Evolutionary conservation across 2,888 invertebrate genomes (phyloP), one percentile per base, ranked within the genome.

Genomic region (Zonitis immaculata): DNA sequence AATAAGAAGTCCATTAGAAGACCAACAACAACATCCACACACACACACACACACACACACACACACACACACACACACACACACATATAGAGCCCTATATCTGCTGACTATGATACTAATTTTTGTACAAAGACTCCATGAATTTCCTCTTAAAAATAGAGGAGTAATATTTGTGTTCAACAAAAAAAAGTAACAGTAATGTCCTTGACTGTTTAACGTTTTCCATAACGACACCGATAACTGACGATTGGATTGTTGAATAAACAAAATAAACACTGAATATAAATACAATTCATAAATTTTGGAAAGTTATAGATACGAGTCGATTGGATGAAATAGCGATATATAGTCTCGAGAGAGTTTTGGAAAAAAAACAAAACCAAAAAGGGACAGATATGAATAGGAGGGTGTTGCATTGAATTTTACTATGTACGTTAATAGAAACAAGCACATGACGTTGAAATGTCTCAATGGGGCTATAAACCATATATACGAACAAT

Each of bases 401-500:
- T n/a, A n/a, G 42, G 49, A 28, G 44, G 42, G 42, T 45, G 44
- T 51, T 44, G 46, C 44, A 44, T 52, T 44, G 49, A 55, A 50
- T 58, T 56, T 51, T 57, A 47, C 14, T 32, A 3, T 6, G 35
- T 55, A 59, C 61, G 58, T 63, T 62, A 62, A 61, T 58, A 62
- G 54, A 59, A 59, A 56, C 58, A 61, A 51, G 56, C 56, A 52
- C 55, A 56, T 58, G 59, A 56, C 56, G 59, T 51, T 49, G 57
- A 55, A 57, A 61, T 52, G 58, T 59, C 62, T 62, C 62, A 47
- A 54, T 56, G 60, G 64, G 50, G 59, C 59, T 52, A 61, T 62
- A 64, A 64, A 60, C 58, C 59, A 63, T 53, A 50, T 43, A 39
- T 25, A 7, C 30, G 4, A 30, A 30, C 30, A 35, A 35, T 8